These are phyloP conservation scores for Aptenodytes forsteri DNA, from an alignment of 2,113 vertebrate species.

Conservation along the genomic window DNA sequence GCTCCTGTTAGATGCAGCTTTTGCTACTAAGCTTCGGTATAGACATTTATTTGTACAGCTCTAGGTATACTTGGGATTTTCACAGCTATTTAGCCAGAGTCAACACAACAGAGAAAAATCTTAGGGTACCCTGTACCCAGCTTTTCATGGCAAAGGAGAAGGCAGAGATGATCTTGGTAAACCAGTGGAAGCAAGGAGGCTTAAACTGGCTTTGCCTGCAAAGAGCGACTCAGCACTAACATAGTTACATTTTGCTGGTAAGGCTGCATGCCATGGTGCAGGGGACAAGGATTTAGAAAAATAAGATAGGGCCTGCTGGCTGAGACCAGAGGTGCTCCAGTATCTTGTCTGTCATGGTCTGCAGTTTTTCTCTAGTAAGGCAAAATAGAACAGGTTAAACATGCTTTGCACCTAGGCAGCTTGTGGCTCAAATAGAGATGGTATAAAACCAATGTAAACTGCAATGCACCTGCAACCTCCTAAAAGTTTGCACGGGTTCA, in stretches of 20 bases:
- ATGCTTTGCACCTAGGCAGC: neutral
- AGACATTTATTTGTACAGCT: neutral
- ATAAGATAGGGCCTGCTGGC: neutral
- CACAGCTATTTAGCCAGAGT: neutral
- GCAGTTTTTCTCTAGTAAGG: neutral
- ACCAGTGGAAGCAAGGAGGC: neutral
- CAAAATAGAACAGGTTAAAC: neutral
- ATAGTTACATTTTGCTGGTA: neutral
- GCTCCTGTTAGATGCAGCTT: neutral
- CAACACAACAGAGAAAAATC: neutral
- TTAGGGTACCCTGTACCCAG: neutral
- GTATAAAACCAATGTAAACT: neutral
- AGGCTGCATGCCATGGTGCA: accelerated
- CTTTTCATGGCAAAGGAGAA: neutral
- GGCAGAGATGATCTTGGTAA: neutral
- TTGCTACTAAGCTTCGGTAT: neutral
- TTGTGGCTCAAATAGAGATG: neutral
- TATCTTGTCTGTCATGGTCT: neutral
- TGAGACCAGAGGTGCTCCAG: neutral
- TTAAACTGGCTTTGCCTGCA: neutral
- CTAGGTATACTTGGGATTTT: neutral
- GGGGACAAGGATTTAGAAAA: neutral
- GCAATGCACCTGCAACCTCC: neutral
- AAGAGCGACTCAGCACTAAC: neutral
- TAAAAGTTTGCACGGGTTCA: neutral